A percentile compares a stretch with the other conserved stretches of the same genome.
These are phyloP conservation scores for Ceryle rudis DNA, from an alignment of 2,797 vertebrate species.

Conservation along the genomic window DNA sequence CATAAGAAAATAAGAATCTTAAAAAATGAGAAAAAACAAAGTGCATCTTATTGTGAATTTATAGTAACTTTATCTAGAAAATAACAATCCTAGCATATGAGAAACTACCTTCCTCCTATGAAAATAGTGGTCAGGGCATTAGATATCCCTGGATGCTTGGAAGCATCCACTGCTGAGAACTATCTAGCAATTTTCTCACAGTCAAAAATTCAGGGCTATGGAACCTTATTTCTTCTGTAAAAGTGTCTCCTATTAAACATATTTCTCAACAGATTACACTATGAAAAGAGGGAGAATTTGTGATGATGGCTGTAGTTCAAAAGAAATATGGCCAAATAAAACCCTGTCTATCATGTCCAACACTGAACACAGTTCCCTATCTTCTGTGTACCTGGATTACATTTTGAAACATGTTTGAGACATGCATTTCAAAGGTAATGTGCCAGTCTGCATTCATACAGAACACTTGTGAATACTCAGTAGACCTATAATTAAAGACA, in stretches of 20 bases:
- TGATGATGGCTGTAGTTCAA: not conserved
- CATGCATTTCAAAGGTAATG: not conserved
- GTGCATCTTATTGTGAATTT: not conserved
- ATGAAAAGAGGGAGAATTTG: accelerated
- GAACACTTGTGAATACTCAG: not conserved
- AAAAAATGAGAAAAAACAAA: not conserved
- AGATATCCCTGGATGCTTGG: not conserved
- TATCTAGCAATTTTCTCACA: not conserved
- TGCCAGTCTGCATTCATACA: not conserved
- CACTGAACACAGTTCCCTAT: not conserved
- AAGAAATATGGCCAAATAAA: not conserved
- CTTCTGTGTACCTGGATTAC: not conserved
- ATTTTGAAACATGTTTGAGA: not conserved
- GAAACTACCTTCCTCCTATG: not conserved
- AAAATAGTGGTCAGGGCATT: not conserved
- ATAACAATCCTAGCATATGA: not conserved
- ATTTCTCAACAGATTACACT: not conserved
- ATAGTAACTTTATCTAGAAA: not conserved
- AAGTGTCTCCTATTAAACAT: not conserved
- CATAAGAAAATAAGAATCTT: not conserved
- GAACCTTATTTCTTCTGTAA: not conserved
- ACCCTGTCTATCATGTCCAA: not conserved
- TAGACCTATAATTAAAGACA: not conserved
- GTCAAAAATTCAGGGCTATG: not conserved
- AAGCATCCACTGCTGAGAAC: not conserved